Percentiles rank a stretch among this genome's conserved stretches.
Conservation (phyloP, 1,140 invertebrate species). For the Trichonephila inaurata region DNA sequence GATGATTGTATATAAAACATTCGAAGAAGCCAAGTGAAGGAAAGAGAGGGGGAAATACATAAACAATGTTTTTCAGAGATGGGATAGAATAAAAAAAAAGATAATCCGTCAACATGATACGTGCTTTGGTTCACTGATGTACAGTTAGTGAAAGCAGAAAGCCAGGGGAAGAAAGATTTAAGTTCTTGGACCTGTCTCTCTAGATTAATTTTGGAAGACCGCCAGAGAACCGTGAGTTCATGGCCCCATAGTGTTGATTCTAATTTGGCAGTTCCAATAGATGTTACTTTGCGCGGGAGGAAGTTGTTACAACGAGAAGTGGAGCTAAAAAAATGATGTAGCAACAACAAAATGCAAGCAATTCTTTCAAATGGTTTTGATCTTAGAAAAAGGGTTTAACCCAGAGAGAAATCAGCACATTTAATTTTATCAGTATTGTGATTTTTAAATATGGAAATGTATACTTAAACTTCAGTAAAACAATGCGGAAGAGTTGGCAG, state of each 20-base stretch:
- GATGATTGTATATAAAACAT: too few relatives aligned
- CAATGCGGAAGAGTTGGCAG: too few relatives aligned
- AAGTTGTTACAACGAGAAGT: neutral
- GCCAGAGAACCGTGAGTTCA: conserved; percentile 60
- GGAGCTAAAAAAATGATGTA: neutral
- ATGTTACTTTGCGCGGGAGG: conserved; percentile 29
- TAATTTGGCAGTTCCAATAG: conserved; percentile 39
- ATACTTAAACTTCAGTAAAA: too few relatives aligned
- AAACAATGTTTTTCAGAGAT: too few relatives aligned
- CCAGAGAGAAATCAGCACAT: too few relatives aligned
- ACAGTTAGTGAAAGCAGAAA: neutral
- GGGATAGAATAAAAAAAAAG: too few relatives aligned
- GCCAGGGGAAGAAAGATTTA: neutral
- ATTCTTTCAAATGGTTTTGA: too few relatives aligned
- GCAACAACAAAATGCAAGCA: neutral
- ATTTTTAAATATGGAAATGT: too few relatives aligned
- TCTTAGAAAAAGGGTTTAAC: too few relatives aligned
- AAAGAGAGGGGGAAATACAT: too few relatives aligned
- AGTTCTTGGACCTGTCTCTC: conserved; percentile 7
- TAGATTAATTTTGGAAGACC: conserved; percentile 28
- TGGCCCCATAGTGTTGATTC: conserved; percentile 48
- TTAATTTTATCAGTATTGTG: too few relatives aligned
- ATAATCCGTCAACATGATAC: neutral
- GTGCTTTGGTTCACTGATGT: neutral
- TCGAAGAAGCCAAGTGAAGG: too few relatives aligned